phyloP scores from a whole-genome alignment of 2,113 vertebrate species.

The Xiphias gladius region DNA sequence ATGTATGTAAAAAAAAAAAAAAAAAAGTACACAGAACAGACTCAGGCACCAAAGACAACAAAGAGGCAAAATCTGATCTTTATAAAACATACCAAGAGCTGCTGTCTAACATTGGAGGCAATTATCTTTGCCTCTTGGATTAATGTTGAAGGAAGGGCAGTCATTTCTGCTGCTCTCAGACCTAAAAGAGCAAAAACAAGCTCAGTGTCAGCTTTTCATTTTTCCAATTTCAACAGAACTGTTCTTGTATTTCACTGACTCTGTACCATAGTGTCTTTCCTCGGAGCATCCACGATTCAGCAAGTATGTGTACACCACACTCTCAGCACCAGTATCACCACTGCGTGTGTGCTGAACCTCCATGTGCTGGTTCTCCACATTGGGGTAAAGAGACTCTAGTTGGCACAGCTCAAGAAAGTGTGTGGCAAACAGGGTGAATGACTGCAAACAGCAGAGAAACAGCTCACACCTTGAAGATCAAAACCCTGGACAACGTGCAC shows the following conservation, averaged over 20 bases:
- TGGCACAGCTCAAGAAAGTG: conserved; percentile 96
- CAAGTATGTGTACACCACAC: conserved; percentile 90
- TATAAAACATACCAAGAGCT: conserved; percentile 88
- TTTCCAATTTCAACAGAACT: conserved; percentile 6
- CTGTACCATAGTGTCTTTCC: conserved; percentile 93
- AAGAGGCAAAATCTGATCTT: conserved; percentile 21
- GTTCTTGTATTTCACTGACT: conserved; percentile 8
- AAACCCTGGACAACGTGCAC: background rate
- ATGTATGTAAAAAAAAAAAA: background rate
- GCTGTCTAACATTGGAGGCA: conserved; percentile 85
- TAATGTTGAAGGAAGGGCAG: conserved; percentile 87
- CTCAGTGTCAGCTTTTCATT: background rate
- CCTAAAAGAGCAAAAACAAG: conserved; percentile 79
- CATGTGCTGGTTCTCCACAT: conserved; percentile 96
- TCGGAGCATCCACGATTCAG: conserved; percentile 91
- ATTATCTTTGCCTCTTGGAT: conserved; percentile 91
- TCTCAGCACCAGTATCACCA: conserved; percentile 83
- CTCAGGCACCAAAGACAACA: background rate
- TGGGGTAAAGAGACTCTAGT: conserved; percentile 91
- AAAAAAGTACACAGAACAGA: background rate
- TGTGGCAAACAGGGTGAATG: conserved; percentile 95
- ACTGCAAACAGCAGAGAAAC: conserved; percentile 80
- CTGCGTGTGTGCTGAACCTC: conserved; percentile 91
- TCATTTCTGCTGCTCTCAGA: conserved; percentile 92
- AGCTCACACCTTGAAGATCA: conserved; percentile 30